phyloP scores from a whole-genome alignment of 2,113 vertebrate species.

The Gulo gulo region DNA sequence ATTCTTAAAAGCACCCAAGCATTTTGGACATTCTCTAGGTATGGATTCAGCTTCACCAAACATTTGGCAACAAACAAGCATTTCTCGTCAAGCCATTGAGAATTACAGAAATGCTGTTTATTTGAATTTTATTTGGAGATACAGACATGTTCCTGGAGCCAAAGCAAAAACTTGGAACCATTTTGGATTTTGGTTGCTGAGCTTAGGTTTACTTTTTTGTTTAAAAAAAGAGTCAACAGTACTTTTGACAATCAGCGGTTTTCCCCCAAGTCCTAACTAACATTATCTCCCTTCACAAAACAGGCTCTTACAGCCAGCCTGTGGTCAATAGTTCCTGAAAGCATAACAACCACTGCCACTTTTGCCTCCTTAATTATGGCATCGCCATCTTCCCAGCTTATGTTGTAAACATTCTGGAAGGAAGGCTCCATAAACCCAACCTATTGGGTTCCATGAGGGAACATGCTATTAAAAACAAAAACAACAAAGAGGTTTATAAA shows the following conservation, averaged over 20 bases:
- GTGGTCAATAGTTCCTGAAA: not conserved
- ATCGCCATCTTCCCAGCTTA: not conserved
- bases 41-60: not conserved
- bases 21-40: not conserved
- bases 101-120: not conserved
- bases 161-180: conserved; percentile 36
- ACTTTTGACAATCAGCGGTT: not conserved
- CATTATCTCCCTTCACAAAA: not conserved
- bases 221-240: not conserved
- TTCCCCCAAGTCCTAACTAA: not conserved
- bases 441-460: not conserved
- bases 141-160: not conserved
- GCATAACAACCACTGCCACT: not conserved
- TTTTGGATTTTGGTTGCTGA: not conserved
- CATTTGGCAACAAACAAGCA: not conserved
- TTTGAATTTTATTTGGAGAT: conserved; percentile 39
- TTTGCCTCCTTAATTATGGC: not conserved
- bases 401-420: not conserved
- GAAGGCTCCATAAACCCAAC: not conserved
- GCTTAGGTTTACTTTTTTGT: not conserved
- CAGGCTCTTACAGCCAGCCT: not conserved
- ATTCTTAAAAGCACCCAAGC: not conserved
- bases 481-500: not conserved
- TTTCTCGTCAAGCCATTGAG: conserved; percentile 14
- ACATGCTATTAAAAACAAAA: not conserved